These are phyloP conservation scores for Ciconia stormi DNA, from an alignment of 2,113 vertebrate species.

Conservation along the genomic window DNA sequence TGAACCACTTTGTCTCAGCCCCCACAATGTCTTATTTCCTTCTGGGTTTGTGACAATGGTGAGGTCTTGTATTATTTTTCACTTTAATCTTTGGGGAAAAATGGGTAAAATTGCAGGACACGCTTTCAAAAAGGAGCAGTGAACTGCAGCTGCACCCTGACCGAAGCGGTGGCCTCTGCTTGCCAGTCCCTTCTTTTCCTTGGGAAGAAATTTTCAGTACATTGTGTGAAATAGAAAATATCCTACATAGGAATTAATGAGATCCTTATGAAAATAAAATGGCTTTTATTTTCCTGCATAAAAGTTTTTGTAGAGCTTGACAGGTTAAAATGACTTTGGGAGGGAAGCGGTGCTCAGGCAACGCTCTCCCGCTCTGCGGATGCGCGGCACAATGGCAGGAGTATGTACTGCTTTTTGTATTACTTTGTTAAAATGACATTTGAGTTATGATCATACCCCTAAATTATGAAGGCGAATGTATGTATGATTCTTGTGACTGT, in stretches of 20 bases:
- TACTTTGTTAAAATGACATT: background rate
- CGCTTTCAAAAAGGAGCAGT: background rate
- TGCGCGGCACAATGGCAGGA: fast-evolving
- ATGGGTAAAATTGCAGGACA: slow-evolving; percentile 14
- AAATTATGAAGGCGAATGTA: background rate
- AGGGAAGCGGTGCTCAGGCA: background rate
- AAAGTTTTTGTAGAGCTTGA: background rate
- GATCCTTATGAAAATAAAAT: background rate
- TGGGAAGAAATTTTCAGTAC: background rate
- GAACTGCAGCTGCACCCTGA: slow-evolving; percentile 3
- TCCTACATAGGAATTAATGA: background rate
- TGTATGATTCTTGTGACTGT: background rate
- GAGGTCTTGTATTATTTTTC: background rate
- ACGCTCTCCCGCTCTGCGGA: background rate
- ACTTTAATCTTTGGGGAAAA: background rate
- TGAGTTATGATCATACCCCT: background rate
- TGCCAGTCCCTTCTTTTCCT: background rate
- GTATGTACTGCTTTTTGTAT: background rate
- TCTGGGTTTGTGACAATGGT: background rate
- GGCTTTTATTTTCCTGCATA: background rate
- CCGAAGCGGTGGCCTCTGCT: background rate
- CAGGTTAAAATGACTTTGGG: background rate
- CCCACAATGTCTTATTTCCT: background rate
- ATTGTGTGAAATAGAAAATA: background rate
- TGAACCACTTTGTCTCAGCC: background rate